Base-by-base conservation (phyloP, 30 jellyfish, hydroid and myxozoan genomes). In the Aurelia sp. region DNA sequence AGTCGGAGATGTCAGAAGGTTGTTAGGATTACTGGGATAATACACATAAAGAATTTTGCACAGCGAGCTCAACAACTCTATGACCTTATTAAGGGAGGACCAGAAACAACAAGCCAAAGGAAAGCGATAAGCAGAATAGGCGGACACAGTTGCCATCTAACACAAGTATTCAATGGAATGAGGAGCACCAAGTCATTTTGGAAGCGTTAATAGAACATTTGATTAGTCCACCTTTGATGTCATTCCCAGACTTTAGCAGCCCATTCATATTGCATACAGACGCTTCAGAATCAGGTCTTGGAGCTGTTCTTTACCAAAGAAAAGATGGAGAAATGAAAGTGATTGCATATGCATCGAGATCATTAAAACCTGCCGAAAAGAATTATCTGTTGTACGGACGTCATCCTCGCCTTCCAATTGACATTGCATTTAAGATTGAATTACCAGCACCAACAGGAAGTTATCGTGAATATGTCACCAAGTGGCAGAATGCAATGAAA, bases 281-380 rank as follows among this genome's bases (percentile, higher is more conserved):
- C 58, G 92, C 92, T n/a, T 61, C 82, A 27, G 62, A 76, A 27
- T 6, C 13, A 76, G 90, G 96, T 5, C 82, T 86, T 11, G 86
- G 96, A 31, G 85, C 81, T 11, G 83, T 86, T 19, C 78, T 86
- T 16, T 86, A 74, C 71, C 96, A 86, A 67, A 61, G 50, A 33
- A 77, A 74, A 20, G 71, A 74, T 12, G 86, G 86, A 44, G 37
- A 23, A 1, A 3, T 51, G 50, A 62, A 27, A 27, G 33, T 27
- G 33, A 27, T 27, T 27, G 33, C 33, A 27, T 27, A 27, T 27
- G 33, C 33, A 27, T 27, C 33, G 33, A 27, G 33, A 2, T 27
- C 33, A 27, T 27, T 27, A 27, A 27, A 1, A 27, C 33, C 33
- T 27, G 33, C 33, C 33, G 33, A 27, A 27, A 27, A 27, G 33